These are phyloP conservation scores for Listrodromus nycthemerus DNA, from an alignment of 2,888 invertebrate species.

Conservation along the genomic window DNA sequence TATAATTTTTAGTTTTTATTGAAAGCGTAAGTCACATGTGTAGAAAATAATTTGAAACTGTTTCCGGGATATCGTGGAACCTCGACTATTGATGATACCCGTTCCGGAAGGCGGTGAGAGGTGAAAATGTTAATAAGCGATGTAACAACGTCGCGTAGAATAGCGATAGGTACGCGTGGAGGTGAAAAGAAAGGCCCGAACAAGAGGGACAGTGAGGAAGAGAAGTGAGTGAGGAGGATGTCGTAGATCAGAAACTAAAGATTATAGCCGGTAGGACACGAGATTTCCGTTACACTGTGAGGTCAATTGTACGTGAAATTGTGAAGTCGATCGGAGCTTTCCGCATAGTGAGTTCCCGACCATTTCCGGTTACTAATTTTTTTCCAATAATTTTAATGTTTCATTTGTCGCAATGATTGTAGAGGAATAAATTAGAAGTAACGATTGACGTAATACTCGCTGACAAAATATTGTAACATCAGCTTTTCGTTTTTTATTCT, in stretches of 20 bases:
- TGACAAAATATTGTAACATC: not conserved
- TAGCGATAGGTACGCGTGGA: not conserved
- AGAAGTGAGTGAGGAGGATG: slow-evolving; percentile 10
- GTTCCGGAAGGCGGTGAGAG: slow-evolving; percentile 63
- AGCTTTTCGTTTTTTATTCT: not conserved
- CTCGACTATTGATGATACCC: slow-evolving; percentile 27
- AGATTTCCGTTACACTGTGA: slow-evolving; percentile 57
- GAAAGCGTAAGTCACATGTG: not conserved
- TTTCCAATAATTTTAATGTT: slow-evolving; percentile 26
- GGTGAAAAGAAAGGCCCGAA: slow-evolving; percentile 53
- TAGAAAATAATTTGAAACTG: slow-evolving; percentile 51
- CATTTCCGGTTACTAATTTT: slow-evolving; percentile 37
- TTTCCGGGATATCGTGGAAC: slow-evolving; percentile 44
- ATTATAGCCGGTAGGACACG: slow-evolving; percentile 47
- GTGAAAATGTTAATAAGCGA: slow-evolving; percentile 60
- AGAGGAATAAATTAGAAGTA: not conserved
- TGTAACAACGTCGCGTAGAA: slow-evolving; percentile 14
- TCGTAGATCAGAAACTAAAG: slow-evolving; percentile 43
- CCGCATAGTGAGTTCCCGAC: slow-evolving; percentile 6
- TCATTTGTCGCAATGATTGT: not conserved
- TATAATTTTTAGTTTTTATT: not conserved
- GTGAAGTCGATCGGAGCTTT: slow-evolving; percentile 42
- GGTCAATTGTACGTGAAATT: slow-evolving; percentile 46
- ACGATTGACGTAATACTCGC: not conserved
- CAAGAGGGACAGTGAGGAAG: slow-evolving; percentile 30